phyloP scores from a whole-genome alignment of 2,888 invertebrate genomes.

The Chaetoderma sp. region DNA sequence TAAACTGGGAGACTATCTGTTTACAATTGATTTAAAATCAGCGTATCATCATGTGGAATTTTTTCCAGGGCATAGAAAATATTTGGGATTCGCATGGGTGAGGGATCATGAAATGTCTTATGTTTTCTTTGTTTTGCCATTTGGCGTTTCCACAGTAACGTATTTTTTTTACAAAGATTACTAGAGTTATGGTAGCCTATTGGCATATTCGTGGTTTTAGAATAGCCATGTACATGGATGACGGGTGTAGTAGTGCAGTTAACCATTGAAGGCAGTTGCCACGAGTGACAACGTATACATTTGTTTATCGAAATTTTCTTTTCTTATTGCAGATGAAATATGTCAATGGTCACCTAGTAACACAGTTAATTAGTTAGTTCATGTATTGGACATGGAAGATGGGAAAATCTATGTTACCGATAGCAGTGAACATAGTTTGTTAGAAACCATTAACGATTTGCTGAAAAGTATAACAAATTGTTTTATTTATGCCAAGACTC shows the following conservation, averaged over 20 bases:
- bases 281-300: not conserved
- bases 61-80: conserved; percentile 9
- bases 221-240: no score
- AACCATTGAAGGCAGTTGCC: conserved; percentile 3
- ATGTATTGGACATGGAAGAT: no score
- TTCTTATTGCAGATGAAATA: conserved; percentile 36
- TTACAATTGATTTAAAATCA: no score
- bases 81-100: conserved; percentile 16
- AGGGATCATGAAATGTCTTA: not conserved
- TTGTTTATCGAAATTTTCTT: conserved; percentile 30
- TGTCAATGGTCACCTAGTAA: conserved; percentile 29
- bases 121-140: conserved; percentile 32
- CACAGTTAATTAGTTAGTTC: conserved; percentile 22
- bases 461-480: not conserved
- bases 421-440: not conserved
- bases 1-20: conserved; percentile 17
- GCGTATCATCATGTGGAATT: conserved; percentile 29
- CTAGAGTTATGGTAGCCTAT: no score
- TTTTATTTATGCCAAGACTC: not conserved
- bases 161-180: no score
- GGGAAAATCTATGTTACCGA: conserved; percentile 12
- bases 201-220: no score
- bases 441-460: no score
- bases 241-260: no score
- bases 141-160: no score